Base-by-base conservation (phyloP, 2,797 vertebrate genomes). In the Lepilemur ruficaudatus region DNA sequence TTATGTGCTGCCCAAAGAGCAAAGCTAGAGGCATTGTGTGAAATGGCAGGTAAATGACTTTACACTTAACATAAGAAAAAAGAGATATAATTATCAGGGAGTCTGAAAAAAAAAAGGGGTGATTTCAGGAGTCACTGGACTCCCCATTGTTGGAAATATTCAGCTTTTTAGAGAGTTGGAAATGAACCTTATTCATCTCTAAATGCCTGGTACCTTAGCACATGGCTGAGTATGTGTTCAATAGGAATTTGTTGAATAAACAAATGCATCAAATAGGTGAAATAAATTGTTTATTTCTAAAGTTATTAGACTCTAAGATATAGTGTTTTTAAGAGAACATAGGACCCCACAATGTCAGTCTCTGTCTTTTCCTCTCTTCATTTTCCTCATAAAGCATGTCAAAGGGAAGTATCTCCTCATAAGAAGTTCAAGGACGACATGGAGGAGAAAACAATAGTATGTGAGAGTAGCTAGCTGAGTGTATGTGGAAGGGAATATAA, bases 51-150 rank as follows among this genome's bases (percentile, higher is more conserved):
- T 43, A 61, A 90, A 65, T 92, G 17, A 79, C 28, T 83, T 89
- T 89, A 48, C n/a, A 5, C 5, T 92, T 73, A 93, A 73, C n/a
- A 35, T 55, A 57, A 93, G 55, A 67, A 85, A 72, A 92, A 50
- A 48, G 18, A 22, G 17, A 30, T 32, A 61, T 69, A 92, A 79
- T 91, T 91, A 89, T 59, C 52, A 91, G 22, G 30, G 12, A 89
- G 23, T 65, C 61, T 52, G 84, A 80, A 91, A 93, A 93, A 93
- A 93, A 80, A 91, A 93, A 69, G 59, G 14, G 4, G 7, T 88
- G 15, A 91, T 43, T 43, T 80, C 70, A 70, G 57, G 28, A 93
- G 78, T 76, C 30, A 63, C 5, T 50, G 30, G 72, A 32, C n/a
- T 63, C 32, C 35, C 30, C 7, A 48, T 41, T 15, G 46, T 76